phyloP scores from a whole-genome alignment of 2,888 invertebrate species.

The Trimorus sp. region DNA sequence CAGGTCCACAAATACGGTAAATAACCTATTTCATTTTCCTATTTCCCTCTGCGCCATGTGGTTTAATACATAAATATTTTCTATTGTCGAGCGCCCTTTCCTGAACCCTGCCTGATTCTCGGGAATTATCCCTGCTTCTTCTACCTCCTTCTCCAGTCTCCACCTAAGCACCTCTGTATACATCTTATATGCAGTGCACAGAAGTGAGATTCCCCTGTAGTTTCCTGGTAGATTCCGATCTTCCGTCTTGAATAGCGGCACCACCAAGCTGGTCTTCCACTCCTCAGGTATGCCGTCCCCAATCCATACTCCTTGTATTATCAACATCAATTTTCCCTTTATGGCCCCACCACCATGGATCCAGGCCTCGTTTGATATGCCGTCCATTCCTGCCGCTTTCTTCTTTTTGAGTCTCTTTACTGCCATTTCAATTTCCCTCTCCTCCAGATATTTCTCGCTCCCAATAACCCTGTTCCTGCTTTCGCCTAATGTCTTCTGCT shows the following conservation, averaged over 20 bases:
- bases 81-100: conserved; percentile 5
- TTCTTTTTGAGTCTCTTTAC: background rate
- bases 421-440: background rate
- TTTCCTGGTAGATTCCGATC: too few relatives aligned
- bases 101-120: conserved; percentile 13
- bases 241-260: background rate
- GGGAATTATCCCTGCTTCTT: background rate
- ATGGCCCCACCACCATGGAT: background rate
- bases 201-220: too few relatives aligned
- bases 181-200: too few relatives aligned
- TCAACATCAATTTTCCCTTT: background rate
- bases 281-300: conserved; percentile 50
- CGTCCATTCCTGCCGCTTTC: background rate
- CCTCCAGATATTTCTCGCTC: background rate
- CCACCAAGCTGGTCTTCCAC: conserved; percentile 48
- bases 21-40: background rate
- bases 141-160: too few relatives aligned
- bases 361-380: conserved; percentile 14
- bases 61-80: conserved; percentile 23
- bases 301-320: conserved; percentile 32
- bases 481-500: background rate
- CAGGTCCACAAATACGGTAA: background rate
- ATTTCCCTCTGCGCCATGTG: conserved; percentile 22
- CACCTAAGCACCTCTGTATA: too few relatives aligned
- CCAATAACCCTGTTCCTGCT: background rate